A percentile compares a stretch with the other conserved stretches of the same genome.
Evolutionary conservation across 1,140 invertebrate species (phyloP).

Genomic region (Bombus haemorrhoidalis): DNA sequence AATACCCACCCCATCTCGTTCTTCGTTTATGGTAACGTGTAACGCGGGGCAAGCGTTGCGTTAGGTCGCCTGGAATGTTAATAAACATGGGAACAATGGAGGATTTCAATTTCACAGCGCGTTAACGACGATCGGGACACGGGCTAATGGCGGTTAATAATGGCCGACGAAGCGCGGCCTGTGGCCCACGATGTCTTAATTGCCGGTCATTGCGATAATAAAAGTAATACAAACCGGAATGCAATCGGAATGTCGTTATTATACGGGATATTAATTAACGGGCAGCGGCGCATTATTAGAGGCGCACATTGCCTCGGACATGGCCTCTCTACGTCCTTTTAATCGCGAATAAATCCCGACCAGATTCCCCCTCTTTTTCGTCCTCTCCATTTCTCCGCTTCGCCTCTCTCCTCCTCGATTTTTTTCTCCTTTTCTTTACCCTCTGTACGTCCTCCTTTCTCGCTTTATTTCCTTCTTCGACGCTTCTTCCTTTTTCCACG

Average conservation of each 20-base stretch:
- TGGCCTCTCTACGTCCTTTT: neutral
- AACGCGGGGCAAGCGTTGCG: neutral
- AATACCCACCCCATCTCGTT: neutral
- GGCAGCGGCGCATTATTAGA: constrained; percentile 17
- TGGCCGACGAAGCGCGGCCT: neutral
- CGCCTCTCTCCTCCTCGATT: no score
- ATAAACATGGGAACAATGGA: constrained; percentile 37
- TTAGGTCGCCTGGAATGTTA: constrained; percentile 22
- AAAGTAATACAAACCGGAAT: constrained; percentile 42
- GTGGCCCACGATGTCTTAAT: constrained; percentile 37
- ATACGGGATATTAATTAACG: constrained; percentile 45
- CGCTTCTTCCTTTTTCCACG: neutral
- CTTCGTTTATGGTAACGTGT: neutral
- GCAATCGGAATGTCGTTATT: constrained; percentile 45
- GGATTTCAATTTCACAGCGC: constrained; percentile 52
- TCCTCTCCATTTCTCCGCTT: no score
- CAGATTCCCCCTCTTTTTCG: neutral
- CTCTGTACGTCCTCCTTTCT: neutral
- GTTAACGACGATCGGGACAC: constrained; percentile 41
- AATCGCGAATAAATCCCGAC: constrained; percentile 16
- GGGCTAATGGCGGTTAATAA: constrained; percentile 48
- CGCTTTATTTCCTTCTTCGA: neutral
- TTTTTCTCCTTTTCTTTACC: neutral
- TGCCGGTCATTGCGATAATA: constrained; percentile 39
- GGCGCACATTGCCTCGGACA: neutral